Percentiles rank a stretch among this genome's conserved stretches.
Evolutionary conservation across 2,797 vertebrate genomes (phyloP).

Genomic region (Micropoecilia bifurca): DNA sequence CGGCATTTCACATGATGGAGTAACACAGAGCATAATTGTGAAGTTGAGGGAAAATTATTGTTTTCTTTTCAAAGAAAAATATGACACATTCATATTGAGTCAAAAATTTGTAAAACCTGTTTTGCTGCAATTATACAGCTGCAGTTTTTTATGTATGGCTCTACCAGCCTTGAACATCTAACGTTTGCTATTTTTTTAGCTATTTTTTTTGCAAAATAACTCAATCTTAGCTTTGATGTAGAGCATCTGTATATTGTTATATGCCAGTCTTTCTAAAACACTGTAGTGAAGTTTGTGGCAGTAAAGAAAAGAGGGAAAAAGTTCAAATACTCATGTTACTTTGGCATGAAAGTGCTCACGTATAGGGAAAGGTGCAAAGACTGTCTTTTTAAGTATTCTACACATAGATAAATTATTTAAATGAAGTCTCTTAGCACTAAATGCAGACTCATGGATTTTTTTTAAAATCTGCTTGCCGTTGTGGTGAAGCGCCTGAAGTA

Average conservation of each 20-base stretch:
- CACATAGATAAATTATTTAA: slow-evolving; percentile 54
- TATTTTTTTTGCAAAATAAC: neutral
- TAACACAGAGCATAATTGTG: neutral
- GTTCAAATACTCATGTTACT: slow-evolving; percentile 3
- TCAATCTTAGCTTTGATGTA: neutral
- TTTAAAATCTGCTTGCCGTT: slow-evolving; percentile 34
- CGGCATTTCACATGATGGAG: neutral
- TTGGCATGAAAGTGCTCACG: slow-evolving; percentile 10
- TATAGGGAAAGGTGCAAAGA: slow-evolving; percentile 25
- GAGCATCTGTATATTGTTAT: neutral
- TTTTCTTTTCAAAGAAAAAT: neutral
- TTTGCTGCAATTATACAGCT: neutral
- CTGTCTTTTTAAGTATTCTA: slow-evolving; percentile 7
- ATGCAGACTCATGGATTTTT: slow-evolving; percentile 29
- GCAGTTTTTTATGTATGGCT: neutral
- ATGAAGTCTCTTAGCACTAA: slow-evolving; percentile 31
- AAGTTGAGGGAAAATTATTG: neutral
- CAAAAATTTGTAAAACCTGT: neutral
- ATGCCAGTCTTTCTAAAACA: neutral
- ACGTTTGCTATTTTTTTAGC: neutral
- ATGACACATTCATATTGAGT: too few species aligned
- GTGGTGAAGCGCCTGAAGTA: slow-evolving; percentile 51
- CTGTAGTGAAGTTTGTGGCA: neutral
- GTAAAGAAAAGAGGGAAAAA: neutral
- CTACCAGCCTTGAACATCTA: neutral